These are phyloP conservation scores for Trachelus tabidus DNA, from an alignment of 2,888 invertebrate genomes.

Conservation along the genomic window DNA sequence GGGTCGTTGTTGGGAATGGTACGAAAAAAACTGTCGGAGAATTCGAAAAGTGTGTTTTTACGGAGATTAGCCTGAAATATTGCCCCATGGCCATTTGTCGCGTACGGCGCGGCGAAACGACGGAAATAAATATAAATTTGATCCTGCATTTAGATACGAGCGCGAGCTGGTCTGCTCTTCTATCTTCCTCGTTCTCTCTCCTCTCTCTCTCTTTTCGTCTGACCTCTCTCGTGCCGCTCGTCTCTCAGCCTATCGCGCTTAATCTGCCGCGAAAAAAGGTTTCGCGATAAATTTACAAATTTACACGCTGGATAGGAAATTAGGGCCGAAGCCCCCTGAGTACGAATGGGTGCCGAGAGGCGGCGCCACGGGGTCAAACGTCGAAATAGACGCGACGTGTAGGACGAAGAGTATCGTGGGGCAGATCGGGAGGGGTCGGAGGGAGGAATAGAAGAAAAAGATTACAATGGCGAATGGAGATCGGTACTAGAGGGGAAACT, in stretches of 20 bases:
- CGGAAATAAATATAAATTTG: slow-evolving; percentile 55
- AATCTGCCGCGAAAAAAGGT: slow-evolving; percentile 21
- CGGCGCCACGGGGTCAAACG: background rate
- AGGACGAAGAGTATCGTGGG: background rate
- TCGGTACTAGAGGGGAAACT: background rate
- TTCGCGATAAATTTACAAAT: slow-evolving; percentile 22
- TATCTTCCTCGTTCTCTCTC: slow-evolving; percentile 3
- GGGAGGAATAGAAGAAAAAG: background rate
- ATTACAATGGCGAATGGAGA: background rate
- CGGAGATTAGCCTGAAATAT: slow-evolving; percentile 47
- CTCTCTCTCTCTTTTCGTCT: background rate
- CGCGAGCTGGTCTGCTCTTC: slow-evolving; percentile 14
- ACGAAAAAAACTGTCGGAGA: background rate
- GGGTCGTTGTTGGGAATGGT: background rate
- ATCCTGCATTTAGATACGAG: slow-evolving; percentile 46
- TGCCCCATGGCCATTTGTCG: slow-evolving; percentile 45
- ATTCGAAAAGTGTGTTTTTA: slow-evolving; percentile 10
- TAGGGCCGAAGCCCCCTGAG: slow-evolving; percentile 1
- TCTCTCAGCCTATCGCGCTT: slow-evolving; percentile 12
- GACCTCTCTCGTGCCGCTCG: slow-evolving; percentile 1
- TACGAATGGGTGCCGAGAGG: background rate
- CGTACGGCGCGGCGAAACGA: slow-evolving; percentile 29
- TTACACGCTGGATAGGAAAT: slow-evolving; percentile 21
- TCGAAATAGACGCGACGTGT: background rate
- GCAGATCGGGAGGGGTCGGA: background rate